Evolutionary conservation across 2,888 invertebrate species (phyloP), one percentile per base, ranked within the genome.

Genomic region (Dryomyza anilis): DNA sequence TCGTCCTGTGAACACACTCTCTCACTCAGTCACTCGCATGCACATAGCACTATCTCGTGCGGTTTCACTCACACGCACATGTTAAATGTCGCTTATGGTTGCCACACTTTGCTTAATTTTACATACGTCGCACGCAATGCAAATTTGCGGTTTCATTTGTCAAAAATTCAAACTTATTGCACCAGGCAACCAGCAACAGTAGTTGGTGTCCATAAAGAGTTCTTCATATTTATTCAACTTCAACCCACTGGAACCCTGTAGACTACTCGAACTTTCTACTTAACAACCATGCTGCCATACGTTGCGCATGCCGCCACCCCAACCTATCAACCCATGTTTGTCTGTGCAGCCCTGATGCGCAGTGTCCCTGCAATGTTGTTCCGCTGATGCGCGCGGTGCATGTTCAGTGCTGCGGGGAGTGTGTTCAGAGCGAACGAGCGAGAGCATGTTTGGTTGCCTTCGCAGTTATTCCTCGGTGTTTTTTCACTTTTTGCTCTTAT

Each of bases 141-240:
- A 73, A 70, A 77, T 78, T 77, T 78, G 78, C 76, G 78, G 75
- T 81, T 81, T 82, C 81, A 75, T 82, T 83, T 83, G 83, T 82
- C 82, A 83, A 82, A 82, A 83, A 78, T 81, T 81, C 75, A 82
- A 82, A 82, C 81, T 81, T 78, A 81, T 81, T 81, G 78, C 73
- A 81, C 73, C 80, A 80, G 83, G 83, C 77, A 73, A 70, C 66
- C 69, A 82, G 76, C 69, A 73, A 1, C 36, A 39, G 25, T n/a
- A 50, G 50, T 16, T 56, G 23, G 25, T 23, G 27, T 10, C 46
- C 16, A 2, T 19, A 23, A 48, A 14, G 19, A 21, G 14, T 3
- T 48, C 21, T 10, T 21, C 48, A 25, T 10, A 7, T 16, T 23
- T 8, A n/a, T 12, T 48, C 48, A 23, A 33, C 48, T 48, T 12